These are phyloP conservation scores for Caenorhabditis sp. DNA, from an alignment of 2,888 invertebrate species.

Conservation along the genomic window DNA sequence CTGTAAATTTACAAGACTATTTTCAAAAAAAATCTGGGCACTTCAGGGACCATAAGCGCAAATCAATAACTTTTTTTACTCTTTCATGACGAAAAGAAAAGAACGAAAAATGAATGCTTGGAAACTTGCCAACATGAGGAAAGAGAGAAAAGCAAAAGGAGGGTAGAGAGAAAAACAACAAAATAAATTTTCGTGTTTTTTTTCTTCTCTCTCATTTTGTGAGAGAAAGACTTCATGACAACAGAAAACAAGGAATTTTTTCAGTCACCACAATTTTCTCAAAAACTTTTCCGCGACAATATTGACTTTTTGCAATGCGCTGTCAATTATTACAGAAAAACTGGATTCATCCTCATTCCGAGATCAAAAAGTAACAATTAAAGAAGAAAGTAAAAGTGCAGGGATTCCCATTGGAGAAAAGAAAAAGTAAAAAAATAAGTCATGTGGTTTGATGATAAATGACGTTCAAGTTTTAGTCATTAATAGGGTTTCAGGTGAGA, in stretches of 20 bases:
- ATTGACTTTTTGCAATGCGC: neutral
- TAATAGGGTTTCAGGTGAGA: neutral
- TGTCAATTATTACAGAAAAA: neutral
- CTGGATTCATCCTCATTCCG: too few species aligned
- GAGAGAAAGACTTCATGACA: too few species aligned
- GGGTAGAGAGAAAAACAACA: neutral
- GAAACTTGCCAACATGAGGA: slow-evolving; percentile 1
- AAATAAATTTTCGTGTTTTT: too few species aligned
- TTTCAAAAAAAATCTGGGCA: too few species aligned
- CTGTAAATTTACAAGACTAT: too few species aligned
- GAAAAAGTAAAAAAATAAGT: too few species aligned
- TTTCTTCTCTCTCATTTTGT: too few species aligned
- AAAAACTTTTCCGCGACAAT: too few species aligned
- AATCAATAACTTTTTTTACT: neutral
- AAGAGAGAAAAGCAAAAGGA: slow-evolving; percentile 3
- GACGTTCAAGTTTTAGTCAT: neutral
- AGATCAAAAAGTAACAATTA: neutral
- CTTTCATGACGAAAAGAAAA: neutral
- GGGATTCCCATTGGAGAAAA: too few species aligned
- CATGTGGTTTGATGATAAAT: neutral
- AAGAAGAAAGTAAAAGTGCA: neutral
- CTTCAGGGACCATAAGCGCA: neutral
- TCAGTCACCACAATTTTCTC: too few species aligned
- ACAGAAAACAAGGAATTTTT: too few species aligned
- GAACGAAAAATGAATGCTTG: neutral